Evolutionary conservation across 2,113 vertebrate species (phyloP).

Genomic region (Trematocara variabile): DNA sequence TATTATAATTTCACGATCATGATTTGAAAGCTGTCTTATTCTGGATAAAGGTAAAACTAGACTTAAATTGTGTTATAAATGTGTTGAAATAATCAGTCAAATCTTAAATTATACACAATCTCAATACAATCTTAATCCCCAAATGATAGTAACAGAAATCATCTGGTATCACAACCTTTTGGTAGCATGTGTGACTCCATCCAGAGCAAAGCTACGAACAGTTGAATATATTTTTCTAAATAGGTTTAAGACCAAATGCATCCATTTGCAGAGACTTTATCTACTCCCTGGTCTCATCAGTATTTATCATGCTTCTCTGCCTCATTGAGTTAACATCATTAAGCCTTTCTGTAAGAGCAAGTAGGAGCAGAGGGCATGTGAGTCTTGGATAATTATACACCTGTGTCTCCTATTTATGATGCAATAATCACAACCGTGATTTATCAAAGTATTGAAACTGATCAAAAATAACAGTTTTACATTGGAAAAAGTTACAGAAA

Average conservation of each 20-base stretch:
- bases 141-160: background rate
- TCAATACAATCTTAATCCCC: background rate
- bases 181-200: background rate
- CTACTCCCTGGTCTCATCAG: slow-evolving; percentile 6
- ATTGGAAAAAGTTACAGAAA: background rate
- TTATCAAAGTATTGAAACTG: slow-evolving; percentile 1
- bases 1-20: background rate
- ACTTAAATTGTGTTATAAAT: background rate
- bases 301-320: slow-evolving; percentile 48
- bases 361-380: slow-evolving; percentile 46
- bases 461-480: background rate
- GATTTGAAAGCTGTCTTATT: background rate
- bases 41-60: background rate
- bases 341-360: slow-evolving; percentile 31
- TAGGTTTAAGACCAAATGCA: background rate
- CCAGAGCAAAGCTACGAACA: background rate
- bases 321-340: slow-evolving; percentile 48
- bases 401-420: slow-evolving; percentile 55
- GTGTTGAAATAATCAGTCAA: background rate
- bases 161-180: background rate
- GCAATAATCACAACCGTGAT: slow-evolving; percentile 21
- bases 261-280: background rate
- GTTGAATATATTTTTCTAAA: background rate
- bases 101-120: background rate
- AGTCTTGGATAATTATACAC: slow-evolving; percentile 67